Evolutionary conservation across 2,797 vertebrate species (phyloP), one percentile per base, ranked within the genome.

Genomic region (Xyrichtys novacula): DNA sequence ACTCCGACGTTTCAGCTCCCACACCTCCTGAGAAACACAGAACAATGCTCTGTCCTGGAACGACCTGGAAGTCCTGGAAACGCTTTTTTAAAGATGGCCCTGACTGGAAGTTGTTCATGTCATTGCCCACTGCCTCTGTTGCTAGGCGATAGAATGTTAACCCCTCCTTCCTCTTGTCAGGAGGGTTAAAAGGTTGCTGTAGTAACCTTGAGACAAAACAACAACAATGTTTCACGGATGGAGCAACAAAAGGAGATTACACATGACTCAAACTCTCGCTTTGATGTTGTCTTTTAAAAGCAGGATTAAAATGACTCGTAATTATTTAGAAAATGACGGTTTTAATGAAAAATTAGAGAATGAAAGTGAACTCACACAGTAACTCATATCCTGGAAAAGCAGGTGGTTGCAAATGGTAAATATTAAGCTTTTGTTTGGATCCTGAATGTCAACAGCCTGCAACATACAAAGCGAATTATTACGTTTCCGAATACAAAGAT

Each of bases 71-170:
- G 22, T 42, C 60, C 34, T 0, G 4, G 32, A 48, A 46, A 57
- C 17, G 0, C 14, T 47, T 71, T 15, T 61, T 22, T 25, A 57
- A 54, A 64, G 39, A 32, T 0, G 7, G 44, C 66, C 77, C 46
- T 59, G 59, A 1, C 15, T 7, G 32, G 39, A 63, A 55, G 22
- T 49, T 1, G 17, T 47, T 52, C 48, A 19, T 19, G 3, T 73
- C 39, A 16, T 38, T 49, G 46, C 38, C 49, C 31, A 16, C 39
- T 7, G 16, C 39, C 3, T 38, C 59, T 69, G 80, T 83, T 87
- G 79, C 86, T 78, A 72, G 26, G 82, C n/a, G n/a, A 83, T 44
- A 5, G 17, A n/a, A 36, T 46, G 14, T 73, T 64, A 72, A 74
- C 79, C 80, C 55, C 25, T 10, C 15, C 43, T 22, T 23, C 43